Conservation (phyloP, 2,797 vertebrate genomes). For the Alca torda region DNA sequence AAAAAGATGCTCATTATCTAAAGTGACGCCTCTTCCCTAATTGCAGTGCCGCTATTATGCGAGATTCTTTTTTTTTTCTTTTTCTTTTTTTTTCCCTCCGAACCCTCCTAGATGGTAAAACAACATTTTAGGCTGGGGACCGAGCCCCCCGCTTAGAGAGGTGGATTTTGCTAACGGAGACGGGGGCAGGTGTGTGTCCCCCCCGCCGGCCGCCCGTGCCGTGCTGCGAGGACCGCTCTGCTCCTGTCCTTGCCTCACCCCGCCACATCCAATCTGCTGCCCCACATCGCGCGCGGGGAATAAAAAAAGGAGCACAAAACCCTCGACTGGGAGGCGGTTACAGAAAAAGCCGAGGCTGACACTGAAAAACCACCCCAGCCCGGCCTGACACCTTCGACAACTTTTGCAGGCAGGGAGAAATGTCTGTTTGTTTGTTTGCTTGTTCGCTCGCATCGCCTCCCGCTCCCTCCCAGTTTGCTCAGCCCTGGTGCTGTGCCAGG, state of each 20-base stretch:
- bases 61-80: neutral
- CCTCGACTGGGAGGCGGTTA: neutral
- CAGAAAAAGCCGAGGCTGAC: slow-evolving; percentile 2
- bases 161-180: neutral
- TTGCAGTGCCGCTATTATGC: neutral
- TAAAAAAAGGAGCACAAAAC: slow-evolving; percentile 4
- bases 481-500: neutral
- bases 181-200: neutral
- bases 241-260: slow-evolving; percentile 66
- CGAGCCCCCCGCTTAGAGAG: neutral
- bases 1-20: slow-evolving; percentile 34
- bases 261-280: slow-evolving; percentile 22
- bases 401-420: neutral
- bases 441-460: neutral
- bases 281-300: neutral
- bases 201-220: neutral
- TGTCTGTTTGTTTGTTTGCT: neutral
- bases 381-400: neutral
- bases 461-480: neutral
- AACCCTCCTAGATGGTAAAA: neutral
- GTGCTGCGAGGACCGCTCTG: slow-evolving; percentile 6
- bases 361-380: neutral
- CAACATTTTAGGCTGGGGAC: neutral
- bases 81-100: neutral
- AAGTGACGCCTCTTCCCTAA: slow-evolving; percentile 36